Evolutionary conservation across 2,113 vertebrate genomes (phyloP).

Genomic region (Rattus rattus): DNA sequence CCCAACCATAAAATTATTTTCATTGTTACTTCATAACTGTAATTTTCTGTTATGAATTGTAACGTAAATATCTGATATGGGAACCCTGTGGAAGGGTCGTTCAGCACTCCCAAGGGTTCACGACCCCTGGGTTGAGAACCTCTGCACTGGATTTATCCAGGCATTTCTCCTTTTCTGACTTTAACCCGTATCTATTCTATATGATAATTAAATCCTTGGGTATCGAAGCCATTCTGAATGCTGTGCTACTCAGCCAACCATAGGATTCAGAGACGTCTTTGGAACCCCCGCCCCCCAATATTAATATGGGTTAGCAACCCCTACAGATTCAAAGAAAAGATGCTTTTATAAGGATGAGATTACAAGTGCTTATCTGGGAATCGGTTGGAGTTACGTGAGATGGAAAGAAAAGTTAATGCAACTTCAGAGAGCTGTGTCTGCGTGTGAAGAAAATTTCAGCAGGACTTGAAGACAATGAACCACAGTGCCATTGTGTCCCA

Average conservation of each 20-base stretch:
- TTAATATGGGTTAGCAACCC: neutral
- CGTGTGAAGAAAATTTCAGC: conserved; percentile 1
- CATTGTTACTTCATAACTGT: neutral
- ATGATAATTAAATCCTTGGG: neutral
- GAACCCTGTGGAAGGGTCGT: neutral
- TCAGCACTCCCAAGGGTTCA: neutral
- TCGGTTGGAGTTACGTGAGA: neutral
- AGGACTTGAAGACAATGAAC: neutral
- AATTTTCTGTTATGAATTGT: neutral
- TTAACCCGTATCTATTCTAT: neutral
- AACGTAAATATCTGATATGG: neutral
- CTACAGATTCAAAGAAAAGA: conserved; percentile 22
- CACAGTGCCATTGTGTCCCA: neutral
- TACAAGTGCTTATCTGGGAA: neutral
- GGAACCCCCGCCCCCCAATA: neutral
- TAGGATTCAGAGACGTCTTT: neutral
- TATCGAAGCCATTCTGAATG: neutral
- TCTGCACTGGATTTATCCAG: neutral
- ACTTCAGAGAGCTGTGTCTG: neutral
- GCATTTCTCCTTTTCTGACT: neutral
- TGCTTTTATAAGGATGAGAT: neutral
- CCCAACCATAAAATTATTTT: neutral
- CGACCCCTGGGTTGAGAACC: neutral
- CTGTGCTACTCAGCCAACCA: neutral
- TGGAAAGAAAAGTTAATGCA: neutral